These are phyloP conservation scores for Lagria hirta DNA, from an alignment of 2,888 invertebrate species.

Conservation along the genomic window DNA sequence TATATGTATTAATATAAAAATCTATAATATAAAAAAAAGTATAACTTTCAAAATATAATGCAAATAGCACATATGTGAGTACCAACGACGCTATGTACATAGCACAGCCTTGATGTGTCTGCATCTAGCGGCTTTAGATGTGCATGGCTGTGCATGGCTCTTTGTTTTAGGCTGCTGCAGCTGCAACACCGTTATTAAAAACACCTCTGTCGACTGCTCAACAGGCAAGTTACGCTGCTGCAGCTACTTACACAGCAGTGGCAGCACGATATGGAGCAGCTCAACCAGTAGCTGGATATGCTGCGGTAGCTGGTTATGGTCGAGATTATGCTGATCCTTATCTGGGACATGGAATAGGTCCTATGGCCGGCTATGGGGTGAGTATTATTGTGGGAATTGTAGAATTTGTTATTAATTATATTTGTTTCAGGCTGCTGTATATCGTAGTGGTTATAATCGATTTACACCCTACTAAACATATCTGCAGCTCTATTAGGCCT, in stretches of 20 bases:
- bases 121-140: constrained; percentile 48
- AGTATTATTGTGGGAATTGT: constrained; percentile 46
- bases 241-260: constrained; percentile 81
- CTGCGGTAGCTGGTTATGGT: constrained; percentile 76
- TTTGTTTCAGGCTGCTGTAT: constrained; percentile 79
- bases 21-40: too few species aligned
- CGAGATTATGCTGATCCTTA: constrained; percentile 93
- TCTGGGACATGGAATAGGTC: constrained; percentile 93
- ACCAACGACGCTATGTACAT: too few species aligned
- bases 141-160: constrained; percentile 53
- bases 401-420: too few species aligned
- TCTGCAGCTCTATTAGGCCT: constrained; percentile 52
- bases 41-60: too few species aligned
- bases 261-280: constrained; percentile 81
- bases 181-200: constrained; percentile 77
- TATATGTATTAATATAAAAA: too few species aligned
- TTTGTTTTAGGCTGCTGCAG: constrained; percentile 61
- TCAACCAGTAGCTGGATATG: constrained; percentile 73
- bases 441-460: constrained; percentile 92
- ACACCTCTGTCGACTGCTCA: constrained; percentile 81
- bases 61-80: too few species aligned
- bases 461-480: constrained; percentile 85
- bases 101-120: constrained; percentile 38
- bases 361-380: constrained; percentile 96
- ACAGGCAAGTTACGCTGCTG: constrained; percentile 85